A percentile compares a stretch with the other conserved stretches of the same genome.
Conservation (phyloP, 2,797 vertebrate genomes). For the Anguilla pacifica region DNA sequence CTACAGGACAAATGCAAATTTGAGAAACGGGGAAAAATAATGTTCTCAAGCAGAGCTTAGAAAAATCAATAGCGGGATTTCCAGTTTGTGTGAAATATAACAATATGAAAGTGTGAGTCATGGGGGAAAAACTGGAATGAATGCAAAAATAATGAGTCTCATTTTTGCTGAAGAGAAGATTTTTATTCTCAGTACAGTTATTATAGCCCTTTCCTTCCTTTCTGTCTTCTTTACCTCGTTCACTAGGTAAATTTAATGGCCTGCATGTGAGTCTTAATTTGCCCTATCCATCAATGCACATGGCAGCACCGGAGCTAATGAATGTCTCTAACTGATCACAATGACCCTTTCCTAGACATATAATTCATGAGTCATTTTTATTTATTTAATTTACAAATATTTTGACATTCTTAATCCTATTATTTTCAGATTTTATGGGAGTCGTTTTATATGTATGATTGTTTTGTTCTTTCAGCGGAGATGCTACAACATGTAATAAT, state of each 20-base stretch:
- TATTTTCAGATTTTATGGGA: background rate
- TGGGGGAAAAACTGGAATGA: background rate
- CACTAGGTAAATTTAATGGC: background rate
- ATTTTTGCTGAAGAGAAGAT: background rate
- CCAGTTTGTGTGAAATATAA: too few species aligned
- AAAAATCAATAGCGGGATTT: too few species aligned
- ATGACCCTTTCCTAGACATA: background rate
- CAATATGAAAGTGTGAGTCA: too few species aligned
- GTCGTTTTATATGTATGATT: too few species aligned
- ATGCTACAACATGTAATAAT: too few species aligned
- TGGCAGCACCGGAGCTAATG: background rate
- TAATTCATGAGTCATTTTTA: background rate
- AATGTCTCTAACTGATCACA: background rate
- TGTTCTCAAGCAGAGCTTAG: background rate
- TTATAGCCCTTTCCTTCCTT: background rate
- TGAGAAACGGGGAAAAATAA: background rate
- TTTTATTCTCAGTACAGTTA: background rate
- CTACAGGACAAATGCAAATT: background rate
- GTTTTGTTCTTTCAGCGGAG: too few species aligned
- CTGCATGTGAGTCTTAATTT: background rate
- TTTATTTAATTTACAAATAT: background rate
- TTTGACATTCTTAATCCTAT: background rate
- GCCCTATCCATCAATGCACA: background rate
- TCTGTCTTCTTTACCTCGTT: background rate
- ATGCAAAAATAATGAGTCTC: background rate